Percentiles rank a stretch among this genome's conserved stretches.
These are phyloP conservation scores for Esox lucius DNA, from an alignment of 2,797 vertebrate species.

Conservation along the genomic window DNA sequence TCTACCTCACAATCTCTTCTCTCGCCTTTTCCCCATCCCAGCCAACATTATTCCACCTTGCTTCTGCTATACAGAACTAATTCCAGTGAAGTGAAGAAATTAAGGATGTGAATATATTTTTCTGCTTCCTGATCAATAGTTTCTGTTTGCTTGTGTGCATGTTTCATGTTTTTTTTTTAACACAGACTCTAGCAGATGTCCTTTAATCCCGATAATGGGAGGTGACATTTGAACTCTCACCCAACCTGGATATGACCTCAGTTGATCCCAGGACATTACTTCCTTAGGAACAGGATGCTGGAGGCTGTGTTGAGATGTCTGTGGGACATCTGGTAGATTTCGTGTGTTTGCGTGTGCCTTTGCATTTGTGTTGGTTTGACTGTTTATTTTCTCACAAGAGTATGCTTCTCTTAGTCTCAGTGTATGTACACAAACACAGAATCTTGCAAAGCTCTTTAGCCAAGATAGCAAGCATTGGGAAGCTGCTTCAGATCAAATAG, in stretches of 20 bases:
- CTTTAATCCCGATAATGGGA: background rate
- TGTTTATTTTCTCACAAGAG: too few species aligned
- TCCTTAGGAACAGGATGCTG: background rate
- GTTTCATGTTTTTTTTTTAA: too few species aligned
- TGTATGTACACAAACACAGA: too few species aligned
- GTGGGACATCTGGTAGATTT: background rate
- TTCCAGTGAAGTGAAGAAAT: background rate
- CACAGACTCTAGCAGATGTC: background rate
- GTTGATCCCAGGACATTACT: background rate
- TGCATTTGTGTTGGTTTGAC: background rate
- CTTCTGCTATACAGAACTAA: background rate
- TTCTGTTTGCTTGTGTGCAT: too few species aligned
- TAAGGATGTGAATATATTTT: background rate
- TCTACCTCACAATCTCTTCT: background rate
- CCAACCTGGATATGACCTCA: background rate
- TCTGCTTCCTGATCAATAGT: background rate
- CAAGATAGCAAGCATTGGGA: too few species aligned
- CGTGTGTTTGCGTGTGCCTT: background rate
- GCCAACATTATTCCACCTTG: slow-evolving; percentile 6
- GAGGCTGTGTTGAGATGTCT: background rate
- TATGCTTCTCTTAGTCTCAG: too few species aligned
- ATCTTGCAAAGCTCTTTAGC: too few species aligned
- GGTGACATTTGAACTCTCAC: background rate
- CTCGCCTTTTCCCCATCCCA: background rate
- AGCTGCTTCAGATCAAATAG: too few species aligned